Evolutionary conservation across 1,140 invertebrate genomes (phyloP).

Genomic region (Drosophila albomicans): DNA sequence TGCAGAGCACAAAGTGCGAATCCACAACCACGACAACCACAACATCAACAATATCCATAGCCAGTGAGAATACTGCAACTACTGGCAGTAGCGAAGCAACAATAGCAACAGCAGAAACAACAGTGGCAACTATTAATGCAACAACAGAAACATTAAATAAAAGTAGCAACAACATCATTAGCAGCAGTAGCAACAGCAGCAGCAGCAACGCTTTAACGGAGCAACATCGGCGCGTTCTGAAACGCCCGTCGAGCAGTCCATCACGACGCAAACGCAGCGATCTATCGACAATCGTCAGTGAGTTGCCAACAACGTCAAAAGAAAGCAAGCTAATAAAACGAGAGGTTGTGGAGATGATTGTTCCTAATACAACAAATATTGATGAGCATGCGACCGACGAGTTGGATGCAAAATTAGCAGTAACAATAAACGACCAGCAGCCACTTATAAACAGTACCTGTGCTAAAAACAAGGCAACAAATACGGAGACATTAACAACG

Average conservation of each 20-base stretch:
- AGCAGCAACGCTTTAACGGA: conserved; percentile 53
- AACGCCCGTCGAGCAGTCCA: conserved; percentile 70
- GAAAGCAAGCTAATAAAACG: conserved; percentile 64
- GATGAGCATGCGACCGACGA: conserved; percentile 48
- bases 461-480: conserved; percentile 74
- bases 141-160: conserved; percentile 25
- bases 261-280: conserved; percentile 58
- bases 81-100: conserved; percentile 18
- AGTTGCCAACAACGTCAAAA: conserved; percentile 69
- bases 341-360: conserved; percentile 49
- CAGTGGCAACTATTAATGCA: conserved; percentile 13
- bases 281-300: conserved; percentile 41
- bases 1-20: conserved; percentile 78
- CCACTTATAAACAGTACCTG: conserved; percentile 83
- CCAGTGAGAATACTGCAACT: conserved; percentile 22
- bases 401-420: conserved; percentile 28
- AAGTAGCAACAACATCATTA: conserved; percentile 18
- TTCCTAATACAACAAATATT: conserved; percentile 69
- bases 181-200: conserved; percentile 24
- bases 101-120: conserved; percentile 21
- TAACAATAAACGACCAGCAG: conserved; percentile 43
- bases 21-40: conserved; percentile 40
- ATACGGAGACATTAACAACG: conserved; percentile 43
- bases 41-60: conserved; percentile 14
- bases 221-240: conserved; percentile 64